Evolutionary conservation across 2,797 vertebrate species (phyloP).

Genomic region (Typhlichthys eigenmanni): DNA sequence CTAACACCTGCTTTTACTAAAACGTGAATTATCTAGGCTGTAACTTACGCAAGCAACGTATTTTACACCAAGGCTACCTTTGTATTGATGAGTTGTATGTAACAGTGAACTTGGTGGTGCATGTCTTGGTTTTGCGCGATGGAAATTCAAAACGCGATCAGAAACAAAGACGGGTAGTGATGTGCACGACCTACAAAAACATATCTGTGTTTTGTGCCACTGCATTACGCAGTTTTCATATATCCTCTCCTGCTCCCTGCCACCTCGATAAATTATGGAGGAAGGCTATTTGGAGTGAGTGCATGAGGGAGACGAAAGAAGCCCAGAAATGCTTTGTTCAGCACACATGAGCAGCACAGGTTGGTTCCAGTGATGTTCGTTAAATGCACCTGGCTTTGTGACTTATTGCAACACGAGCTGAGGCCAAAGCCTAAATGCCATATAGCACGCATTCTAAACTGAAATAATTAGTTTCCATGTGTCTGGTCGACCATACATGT

Average conservation of each 20-base stretch:
- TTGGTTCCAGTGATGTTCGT: constrained; percentile 16
- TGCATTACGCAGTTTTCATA: constrained; percentile 7
- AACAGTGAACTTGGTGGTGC: background rate
- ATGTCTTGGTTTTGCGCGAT: constrained; percentile 4
- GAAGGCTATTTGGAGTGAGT: constrained; percentile 70
- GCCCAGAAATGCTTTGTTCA: constrained; percentile 54
- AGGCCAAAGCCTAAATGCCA: background rate
- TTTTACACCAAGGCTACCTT: background rate
- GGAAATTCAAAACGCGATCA: background rate
- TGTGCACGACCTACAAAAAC: background rate
- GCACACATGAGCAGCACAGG: constrained; percentile 38
- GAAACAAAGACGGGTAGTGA: background rate
- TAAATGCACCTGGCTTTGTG: constrained; percentile 21
- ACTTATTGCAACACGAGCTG: constrained; percentile 22
- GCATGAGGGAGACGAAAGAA: constrained; percentile 2
- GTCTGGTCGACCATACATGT: background rate
- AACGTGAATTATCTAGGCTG: background rate
- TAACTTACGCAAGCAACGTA: background rate
- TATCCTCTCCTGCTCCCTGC: constrained; percentile 45
- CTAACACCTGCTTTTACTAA: background rate
- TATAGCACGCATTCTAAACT: background rate
- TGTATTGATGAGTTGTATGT: background rate
- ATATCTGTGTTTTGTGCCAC: constrained; percentile 1
- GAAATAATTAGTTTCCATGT: background rate
- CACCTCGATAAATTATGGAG: constrained; percentile 75